A percentile compares a stretch with the other conserved stretches of the same genome.
Evolutionary conservation across 2,113 vertebrate genomes (phyloP).

Genomic region (Brachyistius frenatus): DNA sequence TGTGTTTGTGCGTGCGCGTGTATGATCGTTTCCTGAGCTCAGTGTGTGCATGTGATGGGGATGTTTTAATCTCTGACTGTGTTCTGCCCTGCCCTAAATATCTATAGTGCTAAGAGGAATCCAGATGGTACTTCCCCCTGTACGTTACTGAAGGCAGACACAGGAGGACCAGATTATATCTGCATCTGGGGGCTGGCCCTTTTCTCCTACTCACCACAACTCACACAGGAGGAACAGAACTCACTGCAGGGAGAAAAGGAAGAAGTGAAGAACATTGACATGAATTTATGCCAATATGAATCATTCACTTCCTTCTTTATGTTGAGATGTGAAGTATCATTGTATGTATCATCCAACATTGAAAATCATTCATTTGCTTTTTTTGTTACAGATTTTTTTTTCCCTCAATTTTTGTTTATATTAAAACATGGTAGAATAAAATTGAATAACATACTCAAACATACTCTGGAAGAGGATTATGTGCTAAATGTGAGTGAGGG

Average conservation of each 20-base stretch:
- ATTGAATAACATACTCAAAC: no score
- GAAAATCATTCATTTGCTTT: neutral
- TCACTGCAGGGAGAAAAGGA: constrained; percentile 37
- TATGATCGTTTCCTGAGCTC: constrained; percentile 72
- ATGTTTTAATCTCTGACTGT: constrained; percentile 37
- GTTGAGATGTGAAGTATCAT: neutral
- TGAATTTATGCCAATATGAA: neutral
- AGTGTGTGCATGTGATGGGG: constrained; percentile 48
- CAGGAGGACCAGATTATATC: constrained; percentile 26
- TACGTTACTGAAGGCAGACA: constrained; percentile 26
- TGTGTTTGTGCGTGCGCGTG: constrained; percentile 8
- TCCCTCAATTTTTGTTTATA: neutral
- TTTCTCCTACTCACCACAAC: constrained; percentile 35
- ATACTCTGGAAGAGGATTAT: neutral
- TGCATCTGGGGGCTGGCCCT: constrained; percentile 65
- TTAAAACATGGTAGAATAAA: neutral
- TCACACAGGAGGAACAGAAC: constrained; percentile 40
- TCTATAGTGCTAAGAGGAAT: constrained; percentile 37
- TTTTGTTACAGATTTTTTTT: neutral
- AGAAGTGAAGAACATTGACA: constrained; percentile 15
- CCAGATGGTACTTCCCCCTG: constrained; percentile 77
- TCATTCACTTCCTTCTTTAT: constrained; percentile 35
- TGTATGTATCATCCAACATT: neutral
- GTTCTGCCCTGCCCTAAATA: constrained; percentile 22
- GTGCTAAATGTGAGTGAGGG: neutral